Evolutionary conservation across 2,888 invertebrate species (phyloP), one percentile per base, ranked within the genome.

Genomic region (Glyphotaelius pellucidus): DNA sequence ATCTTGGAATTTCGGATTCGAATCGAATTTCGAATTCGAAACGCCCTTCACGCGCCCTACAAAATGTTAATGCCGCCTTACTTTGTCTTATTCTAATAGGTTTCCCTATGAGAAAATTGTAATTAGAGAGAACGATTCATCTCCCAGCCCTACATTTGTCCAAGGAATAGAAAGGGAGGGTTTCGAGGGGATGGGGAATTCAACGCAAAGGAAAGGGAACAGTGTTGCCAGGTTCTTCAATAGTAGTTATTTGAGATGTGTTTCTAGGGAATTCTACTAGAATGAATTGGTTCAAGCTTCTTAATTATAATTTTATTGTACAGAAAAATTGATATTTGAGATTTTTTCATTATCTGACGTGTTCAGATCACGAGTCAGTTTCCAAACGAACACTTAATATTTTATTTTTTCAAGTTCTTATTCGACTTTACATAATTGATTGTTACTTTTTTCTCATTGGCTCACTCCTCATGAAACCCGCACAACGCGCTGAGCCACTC

Each of bases 71-170:
- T 93, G 90, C 92, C 30, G 90, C 90, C 91, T 91, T 90, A 91
- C 90, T 92, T 91, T 91, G 91, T 92, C 92, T 91, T 89, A 91
- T 92, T 92, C 91, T 79, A 80, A 89, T 90, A 91, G 88, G 81
- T 91, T 93, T 92, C 91, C 91, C 91, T 90, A 92, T 84, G 92
- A 92, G 92, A 92, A 91, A 92, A 92, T 93, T 93, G 93, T 92
- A 93, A 93, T 93, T 93, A 93, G 93, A 92, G 87, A 85, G 88
- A 91, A 80, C 92, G 88, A 93, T 93, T 91, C 92, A 85, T 92
- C 92, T 92, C 80, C 32, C 90, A 42, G 84, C 52, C 90, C 84
- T 90, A 84, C 67, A 83, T 90, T 83, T 90, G 90, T 80, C 30
- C 38, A 42, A 90, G 90, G 90, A 31, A 19, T 52, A 32, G 67